Conservation (phyloP, 2,888 invertebrate species). For the Lycophotia porphyrea region DNA sequence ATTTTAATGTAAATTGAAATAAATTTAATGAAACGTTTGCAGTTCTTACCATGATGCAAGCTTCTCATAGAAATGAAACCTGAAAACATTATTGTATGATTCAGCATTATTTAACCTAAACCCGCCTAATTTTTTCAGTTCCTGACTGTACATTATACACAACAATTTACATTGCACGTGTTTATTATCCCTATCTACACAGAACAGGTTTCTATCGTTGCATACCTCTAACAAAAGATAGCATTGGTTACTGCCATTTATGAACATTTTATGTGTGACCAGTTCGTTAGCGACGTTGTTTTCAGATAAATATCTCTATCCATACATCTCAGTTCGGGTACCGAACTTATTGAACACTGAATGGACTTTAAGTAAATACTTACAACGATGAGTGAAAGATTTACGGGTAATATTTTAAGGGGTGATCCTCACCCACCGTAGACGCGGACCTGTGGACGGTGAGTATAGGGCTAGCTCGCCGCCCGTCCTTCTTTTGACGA, state of each 20-base stretch:
- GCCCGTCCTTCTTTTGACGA: too few relatives aligned
- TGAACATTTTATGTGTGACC: constrained; percentile 70
- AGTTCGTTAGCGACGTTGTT: constrained; percentile 72
- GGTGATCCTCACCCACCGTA: too few relatives aligned
- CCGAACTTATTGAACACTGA: constrained; percentile 47
- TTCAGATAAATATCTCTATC: constrained; percentile 69
- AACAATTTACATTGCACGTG: constrained; percentile 58
- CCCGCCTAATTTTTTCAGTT: background rate
- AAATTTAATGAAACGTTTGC: too few relatives aligned
- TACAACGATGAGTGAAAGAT: constrained; percentile 29
- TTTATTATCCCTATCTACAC: constrained; percentile 55
- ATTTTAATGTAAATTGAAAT: too few relatives aligned
- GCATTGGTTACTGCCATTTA: constrained; percentile 69
- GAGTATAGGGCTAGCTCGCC: too few relatives aligned
- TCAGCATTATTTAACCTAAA: background rate
- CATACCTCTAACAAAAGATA: constrained; percentile 70
- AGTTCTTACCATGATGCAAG: background rate
- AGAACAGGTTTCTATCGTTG: constrained; percentile 63
- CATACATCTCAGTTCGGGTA: constrained; percentile 64
- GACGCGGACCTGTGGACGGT: too few relatives aligned
- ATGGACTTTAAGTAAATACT: constrained; percentile 43
- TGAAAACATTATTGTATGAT: background rate
- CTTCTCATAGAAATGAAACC: background rate
- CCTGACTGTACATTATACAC: constrained; percentile 13
- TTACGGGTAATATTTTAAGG: constrained; percentile 6